Evolutionary conservation across 2,113 vertebrate genomes (phyloP), one percentile per base, ranked within the genome.

Genomic region (Brienomyrus longianalis): DNA sequence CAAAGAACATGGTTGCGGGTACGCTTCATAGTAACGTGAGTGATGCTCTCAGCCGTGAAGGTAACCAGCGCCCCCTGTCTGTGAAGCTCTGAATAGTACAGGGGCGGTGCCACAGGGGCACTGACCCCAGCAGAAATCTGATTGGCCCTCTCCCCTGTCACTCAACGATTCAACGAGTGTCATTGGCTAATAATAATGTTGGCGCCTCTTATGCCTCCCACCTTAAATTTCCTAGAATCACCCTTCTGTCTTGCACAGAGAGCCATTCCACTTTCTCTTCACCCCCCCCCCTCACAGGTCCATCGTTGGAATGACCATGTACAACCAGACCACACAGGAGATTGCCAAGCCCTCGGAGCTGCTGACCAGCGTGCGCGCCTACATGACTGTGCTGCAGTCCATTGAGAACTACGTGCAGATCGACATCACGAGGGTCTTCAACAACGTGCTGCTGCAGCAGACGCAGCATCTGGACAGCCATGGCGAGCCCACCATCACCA

Each of bases 241-340:
- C 62, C 27, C 62, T 11, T 8, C 23, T 51, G 52, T 19, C 23
- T 19, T 13, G 2, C 31, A 4, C 2, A 19, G 43, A 17, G 56
- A 50, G 39, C n/a, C 56, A 21, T 21, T 43, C 11, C 35, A 21
- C 39, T 88, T 39, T 50, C 62, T 35, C 5, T 27, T 39, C 47
- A 7, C 3, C 88, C 8, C 3, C 89, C 90, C n/a, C 47, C 15
- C 27, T 31, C 47, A 3, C 85, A 99, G 98, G 95, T 99, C 98
- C 85, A 99, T 99, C 93, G 98, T 99, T 92, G 98, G 98, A 35
- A 99, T 99, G 98, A 99, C 98, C 27, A 99, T 99, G 98, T 99
- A 99, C 94, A 99, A 98, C 95, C 98, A 99, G 95, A 97, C 98
- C 86, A 99, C 98, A 5, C 98, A 99, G 94, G 98, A 99, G 95